Percentiles rank a stretch among this genome's conserved stretches.
Evolutionary conservation across 2,113 vertebrate genomes (phyloP).

Genomic region (Sterrhoptilus dennistouni): DNA sequence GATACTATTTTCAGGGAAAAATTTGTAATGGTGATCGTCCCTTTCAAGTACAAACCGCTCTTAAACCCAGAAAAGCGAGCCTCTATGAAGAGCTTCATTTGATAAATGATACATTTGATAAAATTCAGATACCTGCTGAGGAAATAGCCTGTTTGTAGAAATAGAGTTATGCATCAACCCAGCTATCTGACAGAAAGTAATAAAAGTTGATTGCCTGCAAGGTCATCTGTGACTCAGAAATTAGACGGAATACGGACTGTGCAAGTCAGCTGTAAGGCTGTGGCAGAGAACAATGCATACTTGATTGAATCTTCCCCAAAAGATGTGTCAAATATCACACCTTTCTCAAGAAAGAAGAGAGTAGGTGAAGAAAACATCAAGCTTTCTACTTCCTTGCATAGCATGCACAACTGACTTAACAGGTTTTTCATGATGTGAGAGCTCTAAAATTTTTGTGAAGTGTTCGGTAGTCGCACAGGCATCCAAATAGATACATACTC

Average conservation of each 20-base stretch:
- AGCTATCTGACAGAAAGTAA: constrained; percentile 33
- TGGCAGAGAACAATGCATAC: constrained; percentile 5
- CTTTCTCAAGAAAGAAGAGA: background rate
- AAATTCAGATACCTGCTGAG: constrained; percentile 46
- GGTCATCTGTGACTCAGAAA: constrained; percentile 60
- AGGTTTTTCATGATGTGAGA: background rate
- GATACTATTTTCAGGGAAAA: background rate
- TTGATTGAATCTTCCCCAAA: background rate
- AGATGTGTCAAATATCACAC: constrained; percentile 12
- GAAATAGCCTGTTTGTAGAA: constrained; percentile 60
- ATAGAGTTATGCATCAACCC: constrained; percentile 48
- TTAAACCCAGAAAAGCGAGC: background rate
- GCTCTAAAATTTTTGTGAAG: constrained; percentile 1
- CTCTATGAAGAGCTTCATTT: constrained; percentile 12
- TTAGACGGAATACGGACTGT: constrained; percentile 25
- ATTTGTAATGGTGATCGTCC: background rate
- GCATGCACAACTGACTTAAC: background rate
- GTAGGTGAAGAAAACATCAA: constrained; percentile 28
- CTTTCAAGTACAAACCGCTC: constrained; percentile 2
- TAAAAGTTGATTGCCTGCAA: constrained; percentile 31
- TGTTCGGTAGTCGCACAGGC: background rate
- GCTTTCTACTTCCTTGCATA: background rate
- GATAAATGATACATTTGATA: constrained; percentile 46
- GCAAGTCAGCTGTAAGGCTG: background rate
- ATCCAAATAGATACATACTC: background rate